Evolutionary conservation across 2,113 vertebrate genomes (phyloP).

Genomic region (Vidua macroura): DNA sequence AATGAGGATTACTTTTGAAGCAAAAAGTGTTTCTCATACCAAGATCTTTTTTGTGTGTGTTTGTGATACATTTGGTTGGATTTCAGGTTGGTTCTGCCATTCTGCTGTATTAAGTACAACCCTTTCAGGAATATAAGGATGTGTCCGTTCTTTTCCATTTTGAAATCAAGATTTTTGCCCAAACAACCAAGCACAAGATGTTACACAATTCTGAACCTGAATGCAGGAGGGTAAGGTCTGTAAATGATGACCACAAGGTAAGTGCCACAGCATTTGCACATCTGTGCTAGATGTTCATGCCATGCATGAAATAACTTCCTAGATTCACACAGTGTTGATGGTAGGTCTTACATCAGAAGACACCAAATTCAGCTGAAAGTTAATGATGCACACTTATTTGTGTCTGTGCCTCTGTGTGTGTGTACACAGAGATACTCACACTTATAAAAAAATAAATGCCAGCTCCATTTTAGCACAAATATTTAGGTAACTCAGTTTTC

Average conservation of each 20-base stretch:
- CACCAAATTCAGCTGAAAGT: background rate
- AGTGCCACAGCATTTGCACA: background rate
- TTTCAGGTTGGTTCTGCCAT: background rate
- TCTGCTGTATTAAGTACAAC: background rate
- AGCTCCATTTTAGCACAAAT: background rate
- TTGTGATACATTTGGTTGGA: accelerated
- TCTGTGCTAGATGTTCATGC: background rate
- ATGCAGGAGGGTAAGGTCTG: background rate
- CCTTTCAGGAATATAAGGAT: background rate
- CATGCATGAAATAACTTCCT: background rate
- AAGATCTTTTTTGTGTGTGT: background rate
- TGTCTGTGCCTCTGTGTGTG: background rate
- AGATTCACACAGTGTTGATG: background rate
- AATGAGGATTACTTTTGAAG: constrained; percentile 36
- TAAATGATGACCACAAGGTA: background rate
- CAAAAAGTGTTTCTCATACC: background rate
- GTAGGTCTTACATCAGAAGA: background rate
- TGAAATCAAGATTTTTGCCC: background rate
- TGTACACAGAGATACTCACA: accelerated
- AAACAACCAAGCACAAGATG: background rate
- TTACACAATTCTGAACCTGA: background rate
- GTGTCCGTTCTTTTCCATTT: background rate
- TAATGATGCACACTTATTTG: background rate
- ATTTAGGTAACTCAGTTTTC: background rate
- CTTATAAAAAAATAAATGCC: background rate